Evolutionary conservation across 1,140 invertebrate genomes (phyloP).

Genomic region (Melipona quadrifasciata): DNA sequence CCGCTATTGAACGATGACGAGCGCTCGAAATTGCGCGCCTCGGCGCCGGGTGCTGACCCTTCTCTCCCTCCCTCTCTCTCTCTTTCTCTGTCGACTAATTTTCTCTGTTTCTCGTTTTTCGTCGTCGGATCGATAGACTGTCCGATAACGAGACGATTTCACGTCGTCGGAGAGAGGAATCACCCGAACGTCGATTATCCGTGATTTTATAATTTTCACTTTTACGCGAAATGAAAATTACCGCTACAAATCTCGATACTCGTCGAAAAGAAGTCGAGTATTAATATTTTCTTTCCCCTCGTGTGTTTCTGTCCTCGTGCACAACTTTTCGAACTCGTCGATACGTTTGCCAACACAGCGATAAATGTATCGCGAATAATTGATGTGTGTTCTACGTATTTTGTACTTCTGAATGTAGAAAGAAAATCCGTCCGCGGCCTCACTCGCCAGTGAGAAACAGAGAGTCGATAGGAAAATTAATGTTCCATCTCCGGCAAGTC

Average conservation of each 20-base stretch:
- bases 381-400: too few relatives aligned
- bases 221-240: not conserved
- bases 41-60: not conserved
- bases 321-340: not conserved
- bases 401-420: too few relatives aligned
- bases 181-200: not conserved
- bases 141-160: not conserved
- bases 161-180: not conserved
- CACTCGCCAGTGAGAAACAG: not conserved
- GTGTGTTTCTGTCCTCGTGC: not conserved
- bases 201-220: not conserved
- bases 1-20: slow-evolving; percentile 43
- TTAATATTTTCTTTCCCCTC: not conserved
- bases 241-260: too few relatives aligned
- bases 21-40: slow-evolving; percentile 38
- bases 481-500: not conserved
- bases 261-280: too few relatives aligned
- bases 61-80: not conserved
- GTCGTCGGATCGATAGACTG: not conserved
- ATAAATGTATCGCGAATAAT: too few relatives aligned
- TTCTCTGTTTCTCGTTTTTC: not conserved
- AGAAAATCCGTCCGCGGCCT: too few relatives aligned
- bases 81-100: not conserved
- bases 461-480: not conserved
- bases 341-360: too few relatives aligned